A percentile compares a stretch with the other conserved stretches of the same genome.
Evolutionary conservation across 1,140 invertebrate species (phyloP).

Genomic region (Coboldia fuscipes): DNA sequence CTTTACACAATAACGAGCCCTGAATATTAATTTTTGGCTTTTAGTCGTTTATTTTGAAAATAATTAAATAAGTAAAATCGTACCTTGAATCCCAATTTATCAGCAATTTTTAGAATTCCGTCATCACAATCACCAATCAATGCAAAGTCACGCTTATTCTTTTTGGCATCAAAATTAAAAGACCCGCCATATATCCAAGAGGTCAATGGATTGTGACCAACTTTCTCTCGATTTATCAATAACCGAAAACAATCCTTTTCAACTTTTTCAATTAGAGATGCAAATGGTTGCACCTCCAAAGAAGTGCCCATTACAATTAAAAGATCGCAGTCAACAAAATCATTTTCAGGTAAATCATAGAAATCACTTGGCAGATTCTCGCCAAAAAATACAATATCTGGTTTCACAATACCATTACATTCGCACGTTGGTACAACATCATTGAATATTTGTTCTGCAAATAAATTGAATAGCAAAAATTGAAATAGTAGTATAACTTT

Average conservation of each 20-base stretch:
- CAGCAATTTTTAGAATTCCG: slow-evolving; percentile 53
- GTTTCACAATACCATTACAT: slow-evolving; percentile 60
- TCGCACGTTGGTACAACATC: slow-evolving; percentile 54
- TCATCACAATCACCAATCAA: slow-evolving; percentile 75
- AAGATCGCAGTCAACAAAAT: slow-evolving; percentile 75
- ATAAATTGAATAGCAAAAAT: slow-evolving; percentile 5
- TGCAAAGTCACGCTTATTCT: slow-evolving; percentile 60
- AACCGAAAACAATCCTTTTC: slow-evolving; percentile 45
- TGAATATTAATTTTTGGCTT: too few species aligned
- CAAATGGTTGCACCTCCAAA: slow-evolving; percentile 85
- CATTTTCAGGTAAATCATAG: slow-evolving; percentile 35
- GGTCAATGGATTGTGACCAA: slow-evolving; percentile 30
- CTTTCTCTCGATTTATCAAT: slow-evolving; percentile 66
- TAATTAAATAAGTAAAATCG: too few species aligned
- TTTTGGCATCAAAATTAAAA: slow-evolving; percentile 40
- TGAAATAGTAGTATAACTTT: not conserved
- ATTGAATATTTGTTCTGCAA: slow-evolving; percentile 47
- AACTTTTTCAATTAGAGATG: slow-evolving; percentile 62
- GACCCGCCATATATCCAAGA: slow-evolving; percentile 22
- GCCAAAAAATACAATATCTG: slow-evolving; percentile 89
- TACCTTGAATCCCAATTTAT: slow-evolving; percentile 66
- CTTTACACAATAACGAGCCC: too few species aligned
- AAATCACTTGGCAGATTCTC: slow-evolving; percentile 66
- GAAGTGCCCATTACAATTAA: slow-evolving; percentile 92
- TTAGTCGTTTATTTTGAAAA: too few species aligned